phyloP scores from a whole-genome alignment of 2,888 invertebrate species.

The Hedya salicella region DNA sequence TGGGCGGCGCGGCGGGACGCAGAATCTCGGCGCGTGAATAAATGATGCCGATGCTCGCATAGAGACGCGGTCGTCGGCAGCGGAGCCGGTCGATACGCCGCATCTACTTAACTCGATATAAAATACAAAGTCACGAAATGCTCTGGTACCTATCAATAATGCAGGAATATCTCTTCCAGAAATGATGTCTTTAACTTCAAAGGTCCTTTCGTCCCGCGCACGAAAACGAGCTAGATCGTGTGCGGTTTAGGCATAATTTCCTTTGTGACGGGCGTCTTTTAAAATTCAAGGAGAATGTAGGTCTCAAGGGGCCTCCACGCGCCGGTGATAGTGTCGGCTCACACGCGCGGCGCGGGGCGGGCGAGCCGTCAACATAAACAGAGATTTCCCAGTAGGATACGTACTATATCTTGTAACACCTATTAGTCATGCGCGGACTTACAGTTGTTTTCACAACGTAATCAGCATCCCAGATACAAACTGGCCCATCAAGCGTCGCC shows the following conservation, averaged over 20 bases:
- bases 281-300: conserved; percentile 36
- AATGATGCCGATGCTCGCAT: conserved; percentile 20
- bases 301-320: conserved; percentile 18
- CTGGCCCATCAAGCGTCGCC: no score
- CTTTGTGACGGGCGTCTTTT: conserved; percentile 11
- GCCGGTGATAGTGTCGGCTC: conserved; percentile 19
- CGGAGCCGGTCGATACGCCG: conserved; percentile 23
- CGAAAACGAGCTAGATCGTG: conserved; percentile 1
- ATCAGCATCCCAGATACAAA: no score
- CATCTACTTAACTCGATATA: conserved; percentile 30
- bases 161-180: conserved; percentile 37
- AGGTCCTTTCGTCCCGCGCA: conserved; percentile 1
- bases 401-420: conserved; percentile 7
- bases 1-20: background rate
- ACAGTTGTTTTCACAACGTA: background rate
- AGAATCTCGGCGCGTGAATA: conserved; percentile 16
- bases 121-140: conserved; percentile 33
- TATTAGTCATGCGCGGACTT: background rate
- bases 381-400: conserved; percentile 25
- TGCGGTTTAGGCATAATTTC: conserved; percentile 6
- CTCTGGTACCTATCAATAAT: conserved; percentile 39
- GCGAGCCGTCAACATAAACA: conserved; percentile 1
- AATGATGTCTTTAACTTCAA: conserved; percentile 39
- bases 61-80: background rate
- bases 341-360: background rate